Percentiles rank a stretch among this genome's conserved stretches.
Evolutionary conservation across 2,113 vertebrate species (phyloP).

Genomic region (Grammomys dolichurus): DNA sequence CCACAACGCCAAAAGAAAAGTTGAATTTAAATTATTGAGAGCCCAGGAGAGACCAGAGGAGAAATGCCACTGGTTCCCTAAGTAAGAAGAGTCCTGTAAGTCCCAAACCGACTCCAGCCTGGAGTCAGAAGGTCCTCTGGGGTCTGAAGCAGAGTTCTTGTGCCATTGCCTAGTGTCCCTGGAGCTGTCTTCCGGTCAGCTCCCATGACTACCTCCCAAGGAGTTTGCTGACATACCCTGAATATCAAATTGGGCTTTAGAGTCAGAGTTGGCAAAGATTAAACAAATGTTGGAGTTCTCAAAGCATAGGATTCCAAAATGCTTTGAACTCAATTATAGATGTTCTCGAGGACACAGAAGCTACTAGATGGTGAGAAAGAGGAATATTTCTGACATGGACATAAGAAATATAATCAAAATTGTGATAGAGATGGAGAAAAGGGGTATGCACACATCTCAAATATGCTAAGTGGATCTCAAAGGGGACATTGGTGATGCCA

Average conservation of each 20-base stretch:
- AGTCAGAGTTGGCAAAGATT: neutral
- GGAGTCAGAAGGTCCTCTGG: neutral
- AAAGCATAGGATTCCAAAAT: neutral
- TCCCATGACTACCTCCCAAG: neutral
- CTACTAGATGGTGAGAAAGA: neutral
- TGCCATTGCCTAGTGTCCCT: neutral
- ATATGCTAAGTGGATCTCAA: neutral
- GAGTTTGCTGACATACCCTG: neutral
- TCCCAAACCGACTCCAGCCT: neutral
- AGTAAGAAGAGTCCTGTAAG: neutral
- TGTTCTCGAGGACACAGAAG: neutral
- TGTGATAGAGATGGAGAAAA: neutral
- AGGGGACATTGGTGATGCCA: neutral
- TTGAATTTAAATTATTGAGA: neutral
- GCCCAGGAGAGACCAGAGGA: constrained; percentile 8
- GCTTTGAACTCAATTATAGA: neutral
- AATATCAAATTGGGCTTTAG: neutral
- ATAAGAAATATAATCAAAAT: neutral
- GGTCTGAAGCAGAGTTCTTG: neutral
- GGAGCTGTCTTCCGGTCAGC: neutral
- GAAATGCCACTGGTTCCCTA: neutral
- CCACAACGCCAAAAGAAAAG: neutral
- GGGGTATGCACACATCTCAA: neutral
- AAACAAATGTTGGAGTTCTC: neutral
- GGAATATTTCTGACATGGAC: neutral